phyloP scores from a whole-genome alignment of 1,140 invertebrate genomes.

The Drosophila eugracilis region DNA sequence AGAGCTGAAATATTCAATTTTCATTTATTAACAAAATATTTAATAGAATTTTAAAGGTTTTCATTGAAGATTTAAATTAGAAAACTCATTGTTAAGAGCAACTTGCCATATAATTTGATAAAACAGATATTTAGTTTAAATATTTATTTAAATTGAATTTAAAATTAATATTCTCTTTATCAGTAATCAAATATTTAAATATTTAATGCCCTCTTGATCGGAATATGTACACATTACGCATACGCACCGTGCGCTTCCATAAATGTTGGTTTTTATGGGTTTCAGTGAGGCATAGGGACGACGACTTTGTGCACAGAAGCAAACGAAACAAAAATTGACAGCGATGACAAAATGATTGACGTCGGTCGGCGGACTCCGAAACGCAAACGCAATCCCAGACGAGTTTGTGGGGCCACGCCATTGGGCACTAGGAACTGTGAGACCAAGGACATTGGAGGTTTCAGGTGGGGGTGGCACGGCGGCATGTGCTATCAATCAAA shows the following conservation, averaged over 20 bases:
- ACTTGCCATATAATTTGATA: no score
- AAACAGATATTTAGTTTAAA: no score
- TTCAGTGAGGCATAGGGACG: conserved; percentile 14
- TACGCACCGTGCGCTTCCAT: conserved; percentile 18
- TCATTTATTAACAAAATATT: no score
- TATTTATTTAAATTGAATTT: no score
- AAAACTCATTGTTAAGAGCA: no score
- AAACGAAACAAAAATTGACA: conserved; percentile 56
- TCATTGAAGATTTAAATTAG: no score
- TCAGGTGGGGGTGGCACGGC: neutral
- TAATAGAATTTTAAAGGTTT: no score
- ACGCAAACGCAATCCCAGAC: conserved; percentile 46
- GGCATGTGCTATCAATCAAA: conserved; percentile 65
- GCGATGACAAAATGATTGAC: conserved; percentile 75
- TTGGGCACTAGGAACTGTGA: no score
- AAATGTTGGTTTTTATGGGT: neutral
- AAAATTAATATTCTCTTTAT: neutral
- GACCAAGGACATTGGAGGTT: neutral
- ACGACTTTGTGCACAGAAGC: conserved; percentile 35
- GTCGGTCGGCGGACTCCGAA: conserved; percentile 35
- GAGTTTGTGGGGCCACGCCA: neutral
- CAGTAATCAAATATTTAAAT: neutral
- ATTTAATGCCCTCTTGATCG: conserved; percentile 1
- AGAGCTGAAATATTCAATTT: no score
- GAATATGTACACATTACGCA: conserved; percentile 7